Evolutionary conservation across 2,888 invertebrate species (phyloP).

Genomic region (Geophilus truncorum): DNA sequence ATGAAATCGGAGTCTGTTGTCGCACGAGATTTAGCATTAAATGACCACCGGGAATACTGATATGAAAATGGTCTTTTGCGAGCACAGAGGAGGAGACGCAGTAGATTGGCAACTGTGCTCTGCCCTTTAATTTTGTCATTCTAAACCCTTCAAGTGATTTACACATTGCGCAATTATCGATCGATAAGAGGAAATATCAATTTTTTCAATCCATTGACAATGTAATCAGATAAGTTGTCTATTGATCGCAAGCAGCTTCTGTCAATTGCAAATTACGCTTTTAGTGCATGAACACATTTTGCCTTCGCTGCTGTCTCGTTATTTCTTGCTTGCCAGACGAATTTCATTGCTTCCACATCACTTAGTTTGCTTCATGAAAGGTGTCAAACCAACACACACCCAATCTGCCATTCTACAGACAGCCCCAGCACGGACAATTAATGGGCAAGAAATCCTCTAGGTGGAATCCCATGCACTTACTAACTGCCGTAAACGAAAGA

Average conservation of each 20-base stretch:
- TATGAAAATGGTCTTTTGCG: constrained; percentile 2
- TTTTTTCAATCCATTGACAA: neutral
- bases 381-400: constrained; percentile 15
- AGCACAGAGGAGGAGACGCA: neutral
- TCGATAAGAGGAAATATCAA: neutral
- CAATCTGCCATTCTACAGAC: constrained; percentile 1
- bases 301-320: constrained; percentile 10
- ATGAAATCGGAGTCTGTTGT: neutral
- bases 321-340: constrained; percentile 14
- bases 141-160: neutral
- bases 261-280: neutral
- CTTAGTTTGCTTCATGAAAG: constrained; percentile 3
- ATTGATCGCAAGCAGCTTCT: neutral
- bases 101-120: neutral
- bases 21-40: neutral
- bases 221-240: neutral
- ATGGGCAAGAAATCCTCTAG: constrained; percentile 21
- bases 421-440: neutral
- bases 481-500: neutral
- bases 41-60: neutral
- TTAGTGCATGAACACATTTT: neutral
- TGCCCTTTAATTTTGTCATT: neutral
- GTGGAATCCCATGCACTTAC: constrained; percentile 10
- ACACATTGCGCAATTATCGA: constrained; percentile 7
- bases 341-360: constrained; percentile 27